Base-by-base conservation (phyloP, 2,797 vertebrate genomes). In the Hylomyscus alleni region DNA sequence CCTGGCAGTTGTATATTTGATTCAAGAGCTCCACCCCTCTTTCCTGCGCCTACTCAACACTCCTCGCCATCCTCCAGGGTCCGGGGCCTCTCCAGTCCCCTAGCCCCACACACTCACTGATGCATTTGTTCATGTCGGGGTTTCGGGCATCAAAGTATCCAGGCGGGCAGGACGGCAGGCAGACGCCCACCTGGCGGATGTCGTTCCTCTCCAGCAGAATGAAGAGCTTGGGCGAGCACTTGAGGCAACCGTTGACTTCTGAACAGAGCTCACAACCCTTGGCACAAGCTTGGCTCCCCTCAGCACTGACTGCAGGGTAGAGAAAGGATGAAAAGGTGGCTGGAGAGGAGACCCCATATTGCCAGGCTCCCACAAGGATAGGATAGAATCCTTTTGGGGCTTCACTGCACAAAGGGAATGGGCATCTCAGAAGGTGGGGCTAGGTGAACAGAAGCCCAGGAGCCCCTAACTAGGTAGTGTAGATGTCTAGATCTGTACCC, bases 71-170 rank as follows among this genome's bases (percentile, higher is more conserved):
- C 29, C 58, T 54, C 54, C 22, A 8, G 13, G 1, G 34, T 5
- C 40, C 47, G 26, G 93, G 15, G n/a, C 77, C 24, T 75, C 47
- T 29, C 52, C 58, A 69, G 87, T n/a, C 86, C 86, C 58, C 8
- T n/a, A 29, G 81, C 40, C 11, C 34, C 54, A 75, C 90, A 91
- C 89, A 99, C 99, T 99, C 98, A 99, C 99, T 99, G 98, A 99
- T 99, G 99, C 99, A 99, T 99, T 99, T 99, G 99, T 99, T 99
- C 98, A 99, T 99, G 97, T 99, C 99, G 0, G 99, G 99, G 88
- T 99, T 99, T 98, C 99, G 99, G 98, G 99, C 99, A 94, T 99
- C 99, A 1, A 99, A 99, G 98, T 99, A 99, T 96, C 99, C 99
- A 97, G 99, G 97, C 0, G 99, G 99, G 97, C 99, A 99, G 93